Conservation (phyloP, 2,113 vertebrate genomes). For the Verasper variegatus region DNA sequence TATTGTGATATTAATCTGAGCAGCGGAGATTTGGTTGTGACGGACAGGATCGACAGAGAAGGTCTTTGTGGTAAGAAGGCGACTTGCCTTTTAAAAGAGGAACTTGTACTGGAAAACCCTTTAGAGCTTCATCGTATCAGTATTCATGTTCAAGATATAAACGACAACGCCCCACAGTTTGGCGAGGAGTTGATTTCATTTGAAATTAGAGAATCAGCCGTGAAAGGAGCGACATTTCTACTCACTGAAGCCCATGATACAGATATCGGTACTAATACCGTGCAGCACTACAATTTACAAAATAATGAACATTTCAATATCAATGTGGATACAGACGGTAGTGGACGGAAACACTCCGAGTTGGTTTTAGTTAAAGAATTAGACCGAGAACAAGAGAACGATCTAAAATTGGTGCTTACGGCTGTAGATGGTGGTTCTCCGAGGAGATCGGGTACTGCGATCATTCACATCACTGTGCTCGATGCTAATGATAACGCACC, state of each 20-base stretch:
- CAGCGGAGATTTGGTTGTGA: conserved; percentile 74
- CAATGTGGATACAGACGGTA: not conserved
- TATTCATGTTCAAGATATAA: conserved; percentile 82
- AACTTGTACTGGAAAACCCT: conserved; percentile 79
- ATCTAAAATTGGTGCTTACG: conserved; percentile 63
- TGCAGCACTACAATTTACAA: conserved; percentile 77
- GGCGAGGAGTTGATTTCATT: conserved; percentile 45
- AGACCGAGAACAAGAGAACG: conserved; percentile 64
- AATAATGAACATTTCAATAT: conserved; percentile 69
- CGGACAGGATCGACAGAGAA: conserved; percentile 79
- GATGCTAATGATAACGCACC: conserved; percentile 81
- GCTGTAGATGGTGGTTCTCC: conserved; percentile 78
- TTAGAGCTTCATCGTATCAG: conserved; percentile 74
- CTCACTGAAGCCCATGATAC: conserved; percentile 78
- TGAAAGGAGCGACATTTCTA: conserved; percentile 69
- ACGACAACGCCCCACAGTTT: conserved; percentile 78
- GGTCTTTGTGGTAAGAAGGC: conserved; percentile 72
- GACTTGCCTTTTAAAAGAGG: conserved; percentile 75
- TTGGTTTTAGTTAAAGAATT: conserved; percentile 66
- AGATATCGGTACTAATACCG: conserved; percentile 80
- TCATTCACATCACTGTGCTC: conserved; percentile 70
- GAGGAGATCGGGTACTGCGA: conserved; percentile 68
- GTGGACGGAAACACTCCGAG: conserved; percentile 46
- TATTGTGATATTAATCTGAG: conserved; percentile 74
- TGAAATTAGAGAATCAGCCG: conserved; percentile 74